A percentile compares a stretch with the other conserved stretches of the same genome.
These are phyloP conservation scores for Pandemis corylana DNA, from an alignment of 2,888 invertebrate genomes.

Conservation along the genomic window DNA sequence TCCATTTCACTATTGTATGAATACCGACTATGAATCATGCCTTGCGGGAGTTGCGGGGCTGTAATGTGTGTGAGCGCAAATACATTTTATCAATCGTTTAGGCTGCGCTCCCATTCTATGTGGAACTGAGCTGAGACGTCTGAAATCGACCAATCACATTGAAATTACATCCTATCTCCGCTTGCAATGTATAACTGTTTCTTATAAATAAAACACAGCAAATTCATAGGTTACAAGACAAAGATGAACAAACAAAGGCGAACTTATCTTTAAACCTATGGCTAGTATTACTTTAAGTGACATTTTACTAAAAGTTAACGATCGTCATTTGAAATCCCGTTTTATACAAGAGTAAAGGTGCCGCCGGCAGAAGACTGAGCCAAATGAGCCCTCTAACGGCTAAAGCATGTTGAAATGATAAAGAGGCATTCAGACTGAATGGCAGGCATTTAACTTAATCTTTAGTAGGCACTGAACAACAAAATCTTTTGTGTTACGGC, in stretches of 20 bases:
- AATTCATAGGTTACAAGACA: no score
- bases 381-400: slow-evolving; percentile 26
- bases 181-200: no score
- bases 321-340: background rate
- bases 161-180: no score
- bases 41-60: background rate
- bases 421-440: slow-evolving; percentile 30
- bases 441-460: slow-evolving; percentile 38
- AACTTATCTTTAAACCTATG: no score
- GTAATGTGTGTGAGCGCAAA: background rate
- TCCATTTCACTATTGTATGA: slow-evolving; percentile 1
- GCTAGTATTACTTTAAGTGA: no score
- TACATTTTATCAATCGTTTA: background rate
- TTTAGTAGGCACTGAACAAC: slow-evolving; percentile 28
- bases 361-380: background rate
- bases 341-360: background rate
- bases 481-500: slow-evolving; percentile 30
- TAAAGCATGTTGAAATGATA: slow-evolving; percentile 35
- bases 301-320: background rate
- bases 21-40: background rate
- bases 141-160: no score
- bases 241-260: no score
- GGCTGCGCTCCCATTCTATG: background rate
- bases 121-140: no score
- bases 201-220: background rate